Base-by-base conservation (phyloP, 2,797 vertebrate genomes). In the Nyctibius grandis region DNA sequence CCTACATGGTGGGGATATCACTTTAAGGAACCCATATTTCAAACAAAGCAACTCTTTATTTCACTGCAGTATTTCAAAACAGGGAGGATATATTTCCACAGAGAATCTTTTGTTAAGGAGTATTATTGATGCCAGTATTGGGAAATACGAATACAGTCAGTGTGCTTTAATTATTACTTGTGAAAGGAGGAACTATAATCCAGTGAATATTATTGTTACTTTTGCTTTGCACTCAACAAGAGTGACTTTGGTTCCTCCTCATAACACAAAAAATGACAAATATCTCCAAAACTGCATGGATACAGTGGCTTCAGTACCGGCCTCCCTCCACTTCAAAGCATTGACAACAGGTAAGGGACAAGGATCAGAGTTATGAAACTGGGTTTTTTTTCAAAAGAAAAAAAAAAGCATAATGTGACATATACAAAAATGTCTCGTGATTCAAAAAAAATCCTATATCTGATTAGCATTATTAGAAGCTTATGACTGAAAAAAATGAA, bases 401-500 rank as follows among this genome's bases (percentile, higher is more conserved):
- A 51, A 56, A 57, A 34, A 3, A 15, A 33, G 0, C 8, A 29
- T 33, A n/a, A 40, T 21, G 14, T 63, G 47, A 42, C 15, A 68
- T 33, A 50, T 15, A 42, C 4, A n/a, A 72, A 92, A 94, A 80
- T 7, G 20, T 60, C 38, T 60, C 28, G n/a, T n/a, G n/a, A n/a
- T n/a, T n/a, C 63, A 65, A 4, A 54, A 90, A 53, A 57, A 45
- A 65, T 67, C n/a, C 11, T 56, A 4, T 63, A 50, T 26, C 40
- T 56, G 34, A 67, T 90, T 48, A 88, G 7, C 26, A 69, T 67
- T 79, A 89, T 82, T 89, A 91, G 45, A 93, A 93, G 28, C 51
- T 91, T 79, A 57, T 50, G 65, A 38, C 59, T 85, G 83, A 85
- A 88, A 94, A n/a, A 42, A 93, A 89, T 76, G 44, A 94, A 45